Evolutionary conservation across 2,888 invertebrate species (phyloP).

Genomic region (Odontothrips loti): DNA sequence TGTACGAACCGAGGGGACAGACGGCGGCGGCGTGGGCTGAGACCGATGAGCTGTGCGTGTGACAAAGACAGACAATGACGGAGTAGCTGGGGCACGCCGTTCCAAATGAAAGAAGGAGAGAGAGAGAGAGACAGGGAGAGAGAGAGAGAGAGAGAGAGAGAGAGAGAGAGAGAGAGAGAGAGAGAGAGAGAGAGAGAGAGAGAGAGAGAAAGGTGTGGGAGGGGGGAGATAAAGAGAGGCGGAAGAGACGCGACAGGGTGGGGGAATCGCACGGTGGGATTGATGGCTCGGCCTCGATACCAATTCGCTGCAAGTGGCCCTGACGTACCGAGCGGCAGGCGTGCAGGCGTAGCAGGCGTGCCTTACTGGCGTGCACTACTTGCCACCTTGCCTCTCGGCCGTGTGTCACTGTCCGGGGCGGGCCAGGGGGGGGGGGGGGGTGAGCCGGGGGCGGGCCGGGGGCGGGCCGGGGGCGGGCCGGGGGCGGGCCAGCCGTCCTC

Average conservation of each 20-base stretch:
- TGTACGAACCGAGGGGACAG: not conserved
- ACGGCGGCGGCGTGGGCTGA: not conserved
- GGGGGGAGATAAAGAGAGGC: not conserved
- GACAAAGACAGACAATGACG: constrained; percentile 14
- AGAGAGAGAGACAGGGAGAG: not conserved
- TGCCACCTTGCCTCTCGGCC: not conserved
- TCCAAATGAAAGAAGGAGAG: not conserved
- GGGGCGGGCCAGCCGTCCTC: no score
- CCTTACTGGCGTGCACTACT: not conserved
- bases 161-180: not conserved
- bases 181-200: not conserved
- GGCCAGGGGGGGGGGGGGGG: not conserved
- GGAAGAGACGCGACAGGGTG: not conserved
- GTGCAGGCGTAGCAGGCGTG: not conserved
- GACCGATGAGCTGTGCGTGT: not conserved
- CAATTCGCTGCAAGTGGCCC: not conserved
- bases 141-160: not conserved
- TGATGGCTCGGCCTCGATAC: not conserved
- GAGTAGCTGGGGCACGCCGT: not conserved
- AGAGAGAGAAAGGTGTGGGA: not conserved
- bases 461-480: not conserved
- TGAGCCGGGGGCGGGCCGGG: no score
- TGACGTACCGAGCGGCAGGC: not conserved
- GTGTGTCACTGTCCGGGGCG: not conserved
- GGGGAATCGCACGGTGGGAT: not conserved